A percentile compares a stretch with the other conserved stretches of the same genome.
phyloP scores from a whole-genome alignment of 2,888 invertebrate species.

The Camptogramma bilineatum region DNA sequence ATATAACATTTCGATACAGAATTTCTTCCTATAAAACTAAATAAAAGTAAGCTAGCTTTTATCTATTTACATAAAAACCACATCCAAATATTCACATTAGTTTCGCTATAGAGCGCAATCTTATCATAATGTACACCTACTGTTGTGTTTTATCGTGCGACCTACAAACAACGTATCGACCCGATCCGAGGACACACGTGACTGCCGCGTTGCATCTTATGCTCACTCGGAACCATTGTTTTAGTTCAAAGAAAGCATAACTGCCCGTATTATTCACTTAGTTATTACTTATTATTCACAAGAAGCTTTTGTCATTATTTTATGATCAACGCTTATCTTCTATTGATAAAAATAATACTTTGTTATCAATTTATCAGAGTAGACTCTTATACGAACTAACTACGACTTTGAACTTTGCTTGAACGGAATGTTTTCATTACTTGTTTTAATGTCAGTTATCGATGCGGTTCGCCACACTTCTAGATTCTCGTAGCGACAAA shows the following conservation, averaged over 20 bases:
- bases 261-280: neutral
- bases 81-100: constrained; percentile 27
- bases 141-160: constrained; percentile 37
- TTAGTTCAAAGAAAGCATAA: neutral
- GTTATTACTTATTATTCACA: too few species aligned
- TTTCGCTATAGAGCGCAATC: constrained; percentile 29
- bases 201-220: constrained; percentile 38
- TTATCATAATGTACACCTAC: constrained; percentile 37
- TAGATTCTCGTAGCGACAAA: neutral
- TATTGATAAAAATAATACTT: neutral
- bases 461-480: neutral
- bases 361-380: neutral
- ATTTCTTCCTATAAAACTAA: neutral
- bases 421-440: neutral
- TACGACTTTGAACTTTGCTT: neutral
- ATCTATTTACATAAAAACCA: constrained; percentile 6
- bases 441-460: neutral
- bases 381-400: neutral
- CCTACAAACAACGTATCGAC: constrained; percentile 44
- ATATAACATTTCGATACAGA: neutral
- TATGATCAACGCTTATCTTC: neutral
- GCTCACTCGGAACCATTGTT: constrained; percentile 5
- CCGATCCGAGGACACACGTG: constrained; percentile 35
- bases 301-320: neutral
- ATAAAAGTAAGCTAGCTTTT: neutral